These are phyloP conservation scores for Ornithoptera alexandrae DNA, from an alignment of 2,888 invertebrate genomes.

Conservation along the genomic window DNA sequence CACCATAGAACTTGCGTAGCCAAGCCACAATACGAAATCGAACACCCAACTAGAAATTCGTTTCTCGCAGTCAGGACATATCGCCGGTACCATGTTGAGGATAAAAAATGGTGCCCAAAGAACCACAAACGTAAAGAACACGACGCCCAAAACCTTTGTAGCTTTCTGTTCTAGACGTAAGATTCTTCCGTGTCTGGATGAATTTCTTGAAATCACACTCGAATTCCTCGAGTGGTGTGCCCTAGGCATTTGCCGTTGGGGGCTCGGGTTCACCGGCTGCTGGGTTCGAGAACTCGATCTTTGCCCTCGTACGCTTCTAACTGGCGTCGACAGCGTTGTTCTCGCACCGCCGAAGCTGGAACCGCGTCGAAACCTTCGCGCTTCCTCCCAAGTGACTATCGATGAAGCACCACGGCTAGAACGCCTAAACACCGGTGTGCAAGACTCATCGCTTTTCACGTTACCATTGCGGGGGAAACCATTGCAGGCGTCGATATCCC, in stretches of 20 bases:
- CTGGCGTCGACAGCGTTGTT: constrained; percentile 80
- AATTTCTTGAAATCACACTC: constrained; percentile 89
- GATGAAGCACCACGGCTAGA: constrained; percentile 84
- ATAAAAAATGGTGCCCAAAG: constrained; percentile 98
- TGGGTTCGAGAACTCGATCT: constrained; percentile 56
- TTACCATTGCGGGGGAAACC: constrained; percentile 63
- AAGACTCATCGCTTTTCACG: constrained; percentile 60
- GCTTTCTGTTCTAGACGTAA: constrained; percentile 96
- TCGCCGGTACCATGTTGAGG: constrained; percentile 90
- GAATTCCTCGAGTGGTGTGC: constrained; percentile 89
- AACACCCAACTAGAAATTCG: constrained; percentile 88
- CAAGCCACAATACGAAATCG: constrained; percentile 94
- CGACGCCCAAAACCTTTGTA: constrained; percentile 95
- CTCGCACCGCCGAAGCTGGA: constrained; percentile 86
- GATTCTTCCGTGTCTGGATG: constrained; percentile 90
- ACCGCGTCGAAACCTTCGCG: constrained; percentile 82
- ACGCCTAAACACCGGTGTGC: constrained; percentile 74
- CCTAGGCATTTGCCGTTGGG: constrained; percentile 78
- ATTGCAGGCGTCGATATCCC: constrained; percentile 70
- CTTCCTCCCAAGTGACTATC: constrained; percentile 88
- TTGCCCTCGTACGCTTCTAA: constrained; percentile 58
- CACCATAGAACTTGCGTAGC: constrained; percentile 96
- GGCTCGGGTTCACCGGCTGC: constrained; percentile 57
- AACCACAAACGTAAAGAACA: constrained; percentile 96
- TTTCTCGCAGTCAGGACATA: constrained; percentile 89